Percentiles rank a stretch among this genome's conserved stretches.
phyloP scores from a whole-genome alignment of 1,140 invertebrate species.

The Laupala kohalensis region DNA sequence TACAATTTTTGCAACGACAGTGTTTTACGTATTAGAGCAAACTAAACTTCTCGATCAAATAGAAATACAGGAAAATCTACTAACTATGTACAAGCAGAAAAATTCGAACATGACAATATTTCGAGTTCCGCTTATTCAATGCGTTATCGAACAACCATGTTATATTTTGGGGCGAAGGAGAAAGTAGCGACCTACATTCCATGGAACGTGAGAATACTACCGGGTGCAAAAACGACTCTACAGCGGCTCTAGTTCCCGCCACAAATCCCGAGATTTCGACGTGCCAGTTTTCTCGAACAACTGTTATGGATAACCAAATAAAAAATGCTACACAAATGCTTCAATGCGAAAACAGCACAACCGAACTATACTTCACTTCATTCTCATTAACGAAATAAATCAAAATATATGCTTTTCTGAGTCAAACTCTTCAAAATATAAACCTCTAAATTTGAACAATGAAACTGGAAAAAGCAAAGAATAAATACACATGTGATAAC shows the following conservation, averaged over 20 bases:
- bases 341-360: too few relatives aligned
- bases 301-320: too few relatives aligned
- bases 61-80: neutral
- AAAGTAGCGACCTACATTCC: neutral
- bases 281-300: neutral
- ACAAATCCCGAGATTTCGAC: neutral
- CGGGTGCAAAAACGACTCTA: neutral
- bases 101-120: neutral
- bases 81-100: neutral
- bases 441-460: too few relatives aligned
- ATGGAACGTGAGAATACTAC: neutral
- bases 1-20: neutral
- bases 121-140: too few relatives aligned
- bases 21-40: neutral
- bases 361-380: too few relatives aligned
- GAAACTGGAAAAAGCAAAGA: too few relatives aligned
- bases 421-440: too few relatives aligned
- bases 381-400: too few relatives aligned
- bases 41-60: neutral
- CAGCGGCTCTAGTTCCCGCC: neutral
- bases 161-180: neutral
- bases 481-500: too few relatives aligned
- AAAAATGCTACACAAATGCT: too few relatives aligned
- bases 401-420: too few relatives aligned
- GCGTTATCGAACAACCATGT: neutral